Evolutionary conservation across 2,113 vertebrate genomes (phyloP).

Genomic region (Colistium nudipinnis): DNA sequence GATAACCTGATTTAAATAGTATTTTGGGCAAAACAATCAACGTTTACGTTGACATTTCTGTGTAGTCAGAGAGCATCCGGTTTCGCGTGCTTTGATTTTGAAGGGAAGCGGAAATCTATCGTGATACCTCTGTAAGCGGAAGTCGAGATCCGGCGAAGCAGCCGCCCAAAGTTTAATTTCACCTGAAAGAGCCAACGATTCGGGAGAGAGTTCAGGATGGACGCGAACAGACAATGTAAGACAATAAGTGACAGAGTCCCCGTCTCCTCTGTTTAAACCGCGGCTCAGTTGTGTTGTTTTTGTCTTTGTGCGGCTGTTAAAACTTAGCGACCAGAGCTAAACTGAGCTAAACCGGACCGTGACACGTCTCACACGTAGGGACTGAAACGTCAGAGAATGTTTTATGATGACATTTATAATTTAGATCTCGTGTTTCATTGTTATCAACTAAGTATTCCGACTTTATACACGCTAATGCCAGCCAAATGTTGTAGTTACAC

Average conservation of each 20-base stretch:
- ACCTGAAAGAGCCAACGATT: neutral
- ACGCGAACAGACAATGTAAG: conserved; percentile 54
- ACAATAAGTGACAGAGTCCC: neutral
- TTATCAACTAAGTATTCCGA: neutral
- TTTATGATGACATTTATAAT: neutral
- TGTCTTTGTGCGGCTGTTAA: neutral
- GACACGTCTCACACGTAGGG: conserved; percentile 56
- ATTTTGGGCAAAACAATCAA: no score
- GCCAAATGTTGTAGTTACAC: neutral
- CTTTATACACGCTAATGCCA: neutral
- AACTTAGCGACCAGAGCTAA: conserved; percentile 42
- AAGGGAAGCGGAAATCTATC: neutral
- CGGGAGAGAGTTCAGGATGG: conserved; percentile 54
- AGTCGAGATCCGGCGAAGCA: conserved; percentile 50
- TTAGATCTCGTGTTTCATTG: neutral
- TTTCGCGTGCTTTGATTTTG: conserved; percentile 27
- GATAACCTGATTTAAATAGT: no score
- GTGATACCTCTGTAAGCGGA: conserved; percentile 59
- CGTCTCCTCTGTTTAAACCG: neutral
- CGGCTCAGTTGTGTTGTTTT: neutral
- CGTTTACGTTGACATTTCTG: neutral
- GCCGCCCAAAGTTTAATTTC: conserved; percentile 11
- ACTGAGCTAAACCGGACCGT: conserved; percentile 1
- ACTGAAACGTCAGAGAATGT: neutral
- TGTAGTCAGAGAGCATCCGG: neutral